Conservation (phyloP, 2,888 invertebrate genomes). For the Drosophila cognata region DNA sequence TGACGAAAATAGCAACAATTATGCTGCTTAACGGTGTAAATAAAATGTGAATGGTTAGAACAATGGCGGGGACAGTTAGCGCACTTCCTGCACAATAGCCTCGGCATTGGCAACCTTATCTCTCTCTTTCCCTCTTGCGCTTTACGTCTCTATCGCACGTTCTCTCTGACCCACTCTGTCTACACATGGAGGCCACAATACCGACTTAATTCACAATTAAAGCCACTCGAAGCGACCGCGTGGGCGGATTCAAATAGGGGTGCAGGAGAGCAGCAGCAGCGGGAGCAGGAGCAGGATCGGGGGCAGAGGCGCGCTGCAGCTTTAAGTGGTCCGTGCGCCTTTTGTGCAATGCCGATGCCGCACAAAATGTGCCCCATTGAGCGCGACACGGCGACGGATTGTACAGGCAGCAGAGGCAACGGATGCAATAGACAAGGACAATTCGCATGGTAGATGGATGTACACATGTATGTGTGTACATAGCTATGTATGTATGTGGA, state of each 20-base stretch:
- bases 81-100: conserved; percentile 72
- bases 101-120: conserved; percentile 66
- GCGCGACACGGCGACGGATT: conserved; percentile 42
- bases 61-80: conserved; percentile 52
- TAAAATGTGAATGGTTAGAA: conserved; percentile 55
- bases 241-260: conserved; percentile 20
- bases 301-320: conserved; percentile 16
- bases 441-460: conserved; percentile 28
- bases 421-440: conserved; percentile 54
- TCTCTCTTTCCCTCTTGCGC: neutral
- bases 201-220: conserved; percentile 84
- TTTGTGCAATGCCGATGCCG: conserved; percentile 57
- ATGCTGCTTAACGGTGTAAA: conserved; percentile 73
- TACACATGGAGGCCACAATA: conserved; percentile 78
- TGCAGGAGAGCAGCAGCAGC: neutral
- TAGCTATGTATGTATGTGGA: neutral
- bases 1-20: conserved; percentile 76
- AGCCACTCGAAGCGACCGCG: conserved; percentile 76
- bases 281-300: neutral
- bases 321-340: conserved; percentile 76
- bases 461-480: neutral
- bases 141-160: neutral
- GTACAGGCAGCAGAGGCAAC: conserved; percentile 33
- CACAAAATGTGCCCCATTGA: conserved; percentile 52
- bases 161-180: conserved; percentile 35